A percentile compares a stretch with the other conserved stretches of the same genome.
These are phyloP conservation scores for Rhadinocentrus ornatus DNA, from an alignment of 2,797 vertebrate genomes.

Conservation along the genomic window DNA sequence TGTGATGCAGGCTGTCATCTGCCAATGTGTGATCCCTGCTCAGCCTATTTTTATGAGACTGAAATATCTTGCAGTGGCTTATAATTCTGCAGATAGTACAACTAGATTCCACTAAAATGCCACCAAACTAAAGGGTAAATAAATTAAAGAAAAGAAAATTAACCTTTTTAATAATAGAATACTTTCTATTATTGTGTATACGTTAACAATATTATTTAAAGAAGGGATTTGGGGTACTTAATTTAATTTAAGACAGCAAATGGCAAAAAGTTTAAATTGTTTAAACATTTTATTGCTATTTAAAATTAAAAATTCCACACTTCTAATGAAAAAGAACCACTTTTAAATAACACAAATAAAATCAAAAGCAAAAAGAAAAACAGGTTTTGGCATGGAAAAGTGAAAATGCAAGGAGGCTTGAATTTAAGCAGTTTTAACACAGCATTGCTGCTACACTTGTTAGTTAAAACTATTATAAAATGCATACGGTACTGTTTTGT, in stretches of 20 bases:
- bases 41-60: neutral
- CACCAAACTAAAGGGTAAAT: neutral
- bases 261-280: conserved; percentile 21
- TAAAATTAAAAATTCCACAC: conserved; percentile 80
- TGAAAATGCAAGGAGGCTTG: conserved; percentile 26
- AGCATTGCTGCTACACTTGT: conserved; percentile 41
- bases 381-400: conserved; percentile 77
- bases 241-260: conserved; percentile 11
- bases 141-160: no score
- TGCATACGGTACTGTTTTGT: conserved; percentile 32
- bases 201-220: neutral
- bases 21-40: neutral
- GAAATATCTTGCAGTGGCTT: neutral
- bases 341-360: conserved; percentile 72
- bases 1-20: neutral
- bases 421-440: conserved; percentile 45
- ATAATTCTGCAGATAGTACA: neutral
- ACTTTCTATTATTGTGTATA: neutral
- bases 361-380: conserved; percentile 65
- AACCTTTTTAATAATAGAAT: neutral
- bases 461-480: conserved; percentile 56
- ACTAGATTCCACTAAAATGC: neutral
- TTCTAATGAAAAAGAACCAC: conserved; percentile 69
- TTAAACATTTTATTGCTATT: conserved; percentile 87
- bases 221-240: no score